Base-by-base conservation (phyloP, 2,888 invertebrate genomes). In the Baccha elongata region DNA sequence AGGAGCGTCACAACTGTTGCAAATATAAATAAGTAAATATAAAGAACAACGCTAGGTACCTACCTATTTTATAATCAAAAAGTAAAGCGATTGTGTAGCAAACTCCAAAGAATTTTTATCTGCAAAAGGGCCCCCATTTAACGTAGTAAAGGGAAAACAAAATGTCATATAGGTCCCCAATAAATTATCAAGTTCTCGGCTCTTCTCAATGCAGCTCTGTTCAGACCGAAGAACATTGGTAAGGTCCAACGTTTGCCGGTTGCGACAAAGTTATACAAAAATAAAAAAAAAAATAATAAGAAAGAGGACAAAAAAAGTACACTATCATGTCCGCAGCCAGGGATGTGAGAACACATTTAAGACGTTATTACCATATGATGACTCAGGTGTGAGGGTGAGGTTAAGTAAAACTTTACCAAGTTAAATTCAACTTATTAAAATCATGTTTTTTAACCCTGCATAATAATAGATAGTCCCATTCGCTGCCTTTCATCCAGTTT, bases 121-220 rank as follows among this genome's bases (percentile, higher is more conserved):
- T 79, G 68, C 68, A 69, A 74, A 84, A 79, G 73, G 84, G 83
- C 83, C 19, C 37, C 29, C 79, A 64, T 84, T 79, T 64, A 84
- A 84, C 65, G 73, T 84, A 69, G 84, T 84, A 73, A 74, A 74
- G 65, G 71, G 79, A 74, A 88, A 87, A 88, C 88, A 88, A 88
- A 89, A 88, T 87, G 88, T 89, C 89, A 89, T 88, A 87, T 86
- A 86, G 87, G 87, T 78, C 87, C 88, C 87, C 88, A 89, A 88
- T 88, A 89, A 88, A 88, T 88, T 89, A 89, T 89, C 88, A 86
- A 85, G 85, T 85, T 86, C 85, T 85, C 85, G 86, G 83, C 78
- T 83, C 72, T 58, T 50, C 72, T 73, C 83, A 73, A 64, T 78
- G 83, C 78, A 78, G 62, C 55, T 46, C 40, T 44, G 62, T 50